Percentiles rank a stretch among this genome's conserved stretches.
These are phyloP conservation scores for Calidris pygmaea DNA, from an alignment of 2,113 vertebrate species.

Conservation along the genomic window DNA sequence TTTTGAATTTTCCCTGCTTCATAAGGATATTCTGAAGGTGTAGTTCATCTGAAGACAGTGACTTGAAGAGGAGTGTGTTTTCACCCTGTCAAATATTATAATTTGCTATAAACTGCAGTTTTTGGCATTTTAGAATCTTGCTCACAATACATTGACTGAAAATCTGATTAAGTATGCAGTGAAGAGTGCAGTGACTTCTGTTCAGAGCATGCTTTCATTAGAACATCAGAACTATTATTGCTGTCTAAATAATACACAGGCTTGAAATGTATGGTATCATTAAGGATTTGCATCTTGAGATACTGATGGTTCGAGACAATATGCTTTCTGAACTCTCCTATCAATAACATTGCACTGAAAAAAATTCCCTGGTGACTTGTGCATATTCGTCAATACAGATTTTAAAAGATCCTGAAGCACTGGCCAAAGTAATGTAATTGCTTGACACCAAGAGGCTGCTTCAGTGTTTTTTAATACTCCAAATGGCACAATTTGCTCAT, in stretches of 20 bases:
- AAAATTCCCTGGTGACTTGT: not conserved
- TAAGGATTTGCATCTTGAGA: constrained; percentile 12
- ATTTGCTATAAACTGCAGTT: constrained; percentile 25
- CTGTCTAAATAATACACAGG: constrained; percentile 9
- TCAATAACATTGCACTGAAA: not conserved
- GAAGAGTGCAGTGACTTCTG: not conserved
- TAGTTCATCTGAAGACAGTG: constrained; percentile 9
- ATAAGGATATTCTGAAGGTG: not conserved
- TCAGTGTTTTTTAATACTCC: not conserved
- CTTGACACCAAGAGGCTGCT: not conserved
- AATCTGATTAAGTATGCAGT: not conserved
- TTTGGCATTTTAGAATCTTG: not conserved
- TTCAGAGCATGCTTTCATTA: not conserved
- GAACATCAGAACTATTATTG: constrained; percentile 4
- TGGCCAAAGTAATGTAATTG: not conserved
- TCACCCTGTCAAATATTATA: constrained; percentile 6
- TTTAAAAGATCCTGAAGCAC: not conserved
- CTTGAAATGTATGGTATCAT: not conserved
- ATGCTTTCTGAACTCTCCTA: not conserved
- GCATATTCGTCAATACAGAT: not conserved
- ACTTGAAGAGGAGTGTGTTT: constrained; percentile 24
- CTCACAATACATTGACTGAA: not conserved
- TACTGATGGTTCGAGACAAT: not conserved
- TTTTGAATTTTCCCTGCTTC: not conserved
- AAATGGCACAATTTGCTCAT: not conserved